These are phyloP conservation scores for Stegophylla sp. DNA, from an alignment of 2,888 invertebrate genomes.

Conservation along the genomic window DNA sequence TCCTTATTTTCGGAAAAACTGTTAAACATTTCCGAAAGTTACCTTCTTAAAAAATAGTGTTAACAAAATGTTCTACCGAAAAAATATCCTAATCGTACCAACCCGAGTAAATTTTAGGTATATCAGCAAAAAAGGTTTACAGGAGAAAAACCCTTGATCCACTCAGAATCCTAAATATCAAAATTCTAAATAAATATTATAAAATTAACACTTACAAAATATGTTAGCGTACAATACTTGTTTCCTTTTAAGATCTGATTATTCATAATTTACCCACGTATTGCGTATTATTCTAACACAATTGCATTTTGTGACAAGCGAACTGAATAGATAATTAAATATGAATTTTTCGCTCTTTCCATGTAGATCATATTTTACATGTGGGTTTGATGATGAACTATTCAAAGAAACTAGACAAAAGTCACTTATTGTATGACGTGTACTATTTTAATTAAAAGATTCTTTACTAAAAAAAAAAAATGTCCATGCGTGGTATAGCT, in stretches of 20 bases:
- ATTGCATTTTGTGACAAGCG: slow-evolving; percentile 27
- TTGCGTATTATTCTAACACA: slow-evolving; percentile 17
- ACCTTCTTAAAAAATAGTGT: too few relatives aligned
- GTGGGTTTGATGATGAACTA: slow-evolving; percentile 45
- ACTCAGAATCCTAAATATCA: too few relatives aligned
- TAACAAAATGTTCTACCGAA: too few relatives aligned
- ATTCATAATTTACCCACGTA: slow-evolving; percentile 40
- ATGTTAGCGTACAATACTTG: too few relatives aligned
- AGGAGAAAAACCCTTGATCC: too few relatives aligned
- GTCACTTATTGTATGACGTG: background rate
- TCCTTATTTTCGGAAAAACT: too few relatives aligned
- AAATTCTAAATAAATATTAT: too few relatives aligned
- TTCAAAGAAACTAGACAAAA: slow-evolving; percentile 25
- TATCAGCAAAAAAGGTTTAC: too few relatives aligned
- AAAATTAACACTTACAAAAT: too few relatives aligned
- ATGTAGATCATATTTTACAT: background rate
- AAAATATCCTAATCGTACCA: too few relatives aligned
- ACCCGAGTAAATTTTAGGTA: too few relatives aligned
- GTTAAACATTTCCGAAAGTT: too few relatives aligned
- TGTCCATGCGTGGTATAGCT: background rate
- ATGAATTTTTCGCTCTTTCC: slow-evolving; percentile 16
- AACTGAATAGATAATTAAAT: slow-evolving; percentile 47
- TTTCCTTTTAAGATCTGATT: slow-evolving; percentile 1
- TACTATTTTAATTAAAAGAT: slow-evolving; percentile 3
- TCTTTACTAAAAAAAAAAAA: background rate